Evolutionary conservation across 2,113 vertebrate genomes (phyloP).

Genomic region (Perccottus glenii): DNA sequence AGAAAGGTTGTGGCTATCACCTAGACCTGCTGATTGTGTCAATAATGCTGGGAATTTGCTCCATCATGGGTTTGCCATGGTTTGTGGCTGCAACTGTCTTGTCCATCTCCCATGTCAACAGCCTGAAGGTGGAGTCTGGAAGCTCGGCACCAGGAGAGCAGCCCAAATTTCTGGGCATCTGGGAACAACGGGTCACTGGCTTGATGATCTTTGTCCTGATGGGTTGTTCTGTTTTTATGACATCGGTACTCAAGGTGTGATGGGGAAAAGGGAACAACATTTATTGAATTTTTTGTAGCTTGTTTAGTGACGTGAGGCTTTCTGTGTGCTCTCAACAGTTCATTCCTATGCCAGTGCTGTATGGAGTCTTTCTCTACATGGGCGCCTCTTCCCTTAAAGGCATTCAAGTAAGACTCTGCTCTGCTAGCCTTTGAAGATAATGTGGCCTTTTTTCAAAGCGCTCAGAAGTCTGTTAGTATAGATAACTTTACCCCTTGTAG

Average conservation of each 20-base stretch:
- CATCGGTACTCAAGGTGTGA: conserved; percentile 89
- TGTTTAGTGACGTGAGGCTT: neutral
- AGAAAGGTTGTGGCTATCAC: conserved; percentile 98
- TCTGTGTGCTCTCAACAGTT: conserved; percentile 77
- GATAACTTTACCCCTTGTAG: conserved; percentile 22
- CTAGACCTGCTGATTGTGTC: conserved; percentile 91
- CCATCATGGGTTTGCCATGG: conserved; percentile 94
- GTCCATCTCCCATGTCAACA: conserved; percentile 97
- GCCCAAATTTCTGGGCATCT: conserved; percentile 93
- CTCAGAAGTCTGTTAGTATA: conserved; percentile 21
- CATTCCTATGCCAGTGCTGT: conserved; percentile 97
- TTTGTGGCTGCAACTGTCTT: conserved; percentile 95
- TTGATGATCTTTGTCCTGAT: conserved; percentile 94
- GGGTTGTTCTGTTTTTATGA: conserved; percentile 97
- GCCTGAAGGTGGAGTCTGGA: conserved; percentile 94
- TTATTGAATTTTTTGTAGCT: neutral
- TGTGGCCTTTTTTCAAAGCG: conserved; percentile 9
- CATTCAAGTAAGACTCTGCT: conserved; percentile 86
- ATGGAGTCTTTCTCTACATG: conserved; percentile 98
- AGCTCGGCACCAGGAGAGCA: conserved; percentile 95
- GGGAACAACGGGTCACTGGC: conserved; percentile 93
- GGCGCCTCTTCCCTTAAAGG: conserved; percentile 95
- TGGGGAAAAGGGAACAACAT: neutral
- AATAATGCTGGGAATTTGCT: conserved; percentile 92
- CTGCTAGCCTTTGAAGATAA: conserved; percentile 38